Evolutionary conservation across 2,888 invertebrate species (phyloP).

Genomic region (Physocephala rufipes): DNA sequence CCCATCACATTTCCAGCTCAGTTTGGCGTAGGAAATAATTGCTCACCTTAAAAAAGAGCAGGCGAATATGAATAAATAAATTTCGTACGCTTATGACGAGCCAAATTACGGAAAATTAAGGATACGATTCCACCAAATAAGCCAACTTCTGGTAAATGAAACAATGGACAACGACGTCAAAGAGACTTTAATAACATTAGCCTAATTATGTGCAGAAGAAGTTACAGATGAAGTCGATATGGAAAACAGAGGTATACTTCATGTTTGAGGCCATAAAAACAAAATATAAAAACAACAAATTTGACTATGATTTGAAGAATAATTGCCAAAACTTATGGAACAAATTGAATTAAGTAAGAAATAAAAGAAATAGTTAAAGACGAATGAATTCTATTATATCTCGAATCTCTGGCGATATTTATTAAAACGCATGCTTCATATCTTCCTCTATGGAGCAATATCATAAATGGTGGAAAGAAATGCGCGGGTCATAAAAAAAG

Average conservation of each 20-base stretch:
- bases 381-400: neutral
- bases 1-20: no score
- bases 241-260: neutral
- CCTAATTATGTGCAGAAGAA: neutral
- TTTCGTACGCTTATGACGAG: neutral
- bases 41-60: no score
- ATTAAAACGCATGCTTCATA: neutral
- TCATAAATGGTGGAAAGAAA: constrained; percentile 1
- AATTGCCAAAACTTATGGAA: neutral
- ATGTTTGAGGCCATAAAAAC: no score
- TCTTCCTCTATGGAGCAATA: neutral
- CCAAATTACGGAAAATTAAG: neutral
- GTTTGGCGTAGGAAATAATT: no score
- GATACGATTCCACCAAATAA: no score
- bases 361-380: neutral
- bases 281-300: neutral
- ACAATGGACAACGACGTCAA: neutral
- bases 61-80: neutral
- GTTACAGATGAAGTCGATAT: neutral
- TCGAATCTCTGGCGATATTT: no score
- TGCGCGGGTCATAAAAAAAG: neutral
- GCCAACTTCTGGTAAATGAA: no score
- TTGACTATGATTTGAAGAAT: neutral
- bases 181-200: neutral
- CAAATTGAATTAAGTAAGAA: neutral